Percentiles rank a stretch among this genome's conserved stretches.
Conservation (phyloP, 2,888 invertebrate genomes). For the Phorcus lineatus region DNA sequence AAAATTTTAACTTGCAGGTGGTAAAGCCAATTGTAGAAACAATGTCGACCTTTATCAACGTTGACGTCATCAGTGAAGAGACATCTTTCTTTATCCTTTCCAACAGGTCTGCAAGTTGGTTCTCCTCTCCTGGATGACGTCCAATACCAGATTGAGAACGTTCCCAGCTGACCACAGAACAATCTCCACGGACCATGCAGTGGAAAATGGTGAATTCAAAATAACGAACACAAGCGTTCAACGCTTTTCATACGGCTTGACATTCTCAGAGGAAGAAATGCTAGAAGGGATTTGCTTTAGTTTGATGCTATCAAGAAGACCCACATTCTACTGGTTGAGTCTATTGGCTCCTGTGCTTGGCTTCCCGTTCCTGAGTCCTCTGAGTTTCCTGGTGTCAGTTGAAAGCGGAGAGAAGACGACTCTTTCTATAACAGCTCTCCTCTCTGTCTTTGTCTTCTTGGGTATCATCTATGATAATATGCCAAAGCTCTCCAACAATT, state of each 20-base stretch:
- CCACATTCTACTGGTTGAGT: constrained; percentile 2
- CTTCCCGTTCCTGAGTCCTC: constrained; percentile 11
- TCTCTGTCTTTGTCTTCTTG: constrained; percentile 14
- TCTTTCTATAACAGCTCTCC: constrained; percentile 11
- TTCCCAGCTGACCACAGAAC: too few species aligned
- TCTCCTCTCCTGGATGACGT: too few species aligned
- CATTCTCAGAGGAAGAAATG: background rate
- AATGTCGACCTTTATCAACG: too few species aligned
- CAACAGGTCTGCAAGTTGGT: too few species aligned
- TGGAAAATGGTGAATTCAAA: background rate
- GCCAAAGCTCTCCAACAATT: constrained; percentile 16
- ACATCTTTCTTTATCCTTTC: too few species aligned
- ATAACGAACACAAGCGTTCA: background rate
- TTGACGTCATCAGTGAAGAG: too few species aligned
- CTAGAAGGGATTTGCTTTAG: background rate
- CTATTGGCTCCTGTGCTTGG: background rate
- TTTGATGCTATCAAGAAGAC: background rate
- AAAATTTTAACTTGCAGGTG: too few species aligned
- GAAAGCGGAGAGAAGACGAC: constrained; percentile 27
- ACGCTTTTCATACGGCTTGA: background rate
- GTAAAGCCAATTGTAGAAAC: too few species aligned
- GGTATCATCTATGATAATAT: constrained; percentile 7
- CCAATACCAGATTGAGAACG: too few species aligned
- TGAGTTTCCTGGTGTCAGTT: constrained; percentile 24
- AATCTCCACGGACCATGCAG: too few species aligned